These are phyloP conservation scores for Brachyhypopomus occidentalis DNA, from an alignment of 2,113 vertebrate genomes.

Conservation along the genomic window DNA sequence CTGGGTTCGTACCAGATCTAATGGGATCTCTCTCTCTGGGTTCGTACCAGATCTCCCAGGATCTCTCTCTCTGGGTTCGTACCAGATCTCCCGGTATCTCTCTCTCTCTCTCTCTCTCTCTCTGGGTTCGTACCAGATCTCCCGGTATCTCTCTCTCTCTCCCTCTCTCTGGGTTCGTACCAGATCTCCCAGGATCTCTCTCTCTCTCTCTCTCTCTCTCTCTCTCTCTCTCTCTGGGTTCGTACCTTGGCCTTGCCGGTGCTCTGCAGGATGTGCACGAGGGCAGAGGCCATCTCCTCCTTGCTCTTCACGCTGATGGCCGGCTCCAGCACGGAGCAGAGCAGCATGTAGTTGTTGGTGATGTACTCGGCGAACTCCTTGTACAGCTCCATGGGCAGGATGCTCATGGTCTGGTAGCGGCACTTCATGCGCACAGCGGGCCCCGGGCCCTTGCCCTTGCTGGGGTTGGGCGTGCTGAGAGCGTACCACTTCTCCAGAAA, in stretches of 20 bases:
- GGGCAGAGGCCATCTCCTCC: slow-evolving; percentile 90
- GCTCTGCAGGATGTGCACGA: slow-evolving; percentile 98
- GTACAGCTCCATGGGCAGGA: slow-evolving; percentile 98
- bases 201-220: no score
- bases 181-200: slow-evolving; percentile 43
- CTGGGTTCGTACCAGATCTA: no score
- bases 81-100: no score
- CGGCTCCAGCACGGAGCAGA: slow-evolving; percentile 89
- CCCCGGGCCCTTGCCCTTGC: slow-evolving; percentile 81
- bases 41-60: no score
- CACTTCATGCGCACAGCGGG: slow-evolving; percentile 94
- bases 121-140: no score
- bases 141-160: no score
- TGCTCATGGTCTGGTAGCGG: slow-evolving; percentile 92
- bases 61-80: not conserved
- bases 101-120: no score
- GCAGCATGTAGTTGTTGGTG: slow-evolving; percentile 94
- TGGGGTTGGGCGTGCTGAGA: slow-evolving; percentile 87
- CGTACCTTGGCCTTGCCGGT: slow-evolving; percentile 95
- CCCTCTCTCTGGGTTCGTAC: slow-evolving; percentile 66
- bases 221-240: not conserved
- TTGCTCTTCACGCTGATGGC: slow-evolving; percentile 92
- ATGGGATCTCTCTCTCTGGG: no score
- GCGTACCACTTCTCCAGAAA: slow-evolving; percentile 97
- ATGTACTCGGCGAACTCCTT: slow-evolving; percentile 98